A percentile compares a stretch with the other conserved stretches of the same genome.
phyloP scores from a whole-genome alignment of 2,888 invertebrate species.

The Alloscopus bannaensis region DNA sequence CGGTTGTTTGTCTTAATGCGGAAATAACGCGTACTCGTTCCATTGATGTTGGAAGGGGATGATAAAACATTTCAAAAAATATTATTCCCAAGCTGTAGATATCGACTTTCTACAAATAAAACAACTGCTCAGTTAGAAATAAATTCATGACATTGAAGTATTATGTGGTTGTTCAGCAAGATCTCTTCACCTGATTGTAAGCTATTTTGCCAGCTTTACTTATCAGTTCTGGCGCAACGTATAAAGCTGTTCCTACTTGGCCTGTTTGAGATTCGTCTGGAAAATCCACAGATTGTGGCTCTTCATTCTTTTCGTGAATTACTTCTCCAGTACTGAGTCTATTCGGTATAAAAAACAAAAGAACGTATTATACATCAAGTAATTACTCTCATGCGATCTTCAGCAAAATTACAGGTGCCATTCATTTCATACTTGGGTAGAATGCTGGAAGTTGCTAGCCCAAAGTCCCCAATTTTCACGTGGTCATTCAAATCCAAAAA shows the following conservation, averaged over 20 bases:
- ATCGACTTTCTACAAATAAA: slow-evolving; percentile 85
- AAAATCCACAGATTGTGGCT: slow-evolving; percentile 74
- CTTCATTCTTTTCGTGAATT: slow-evolving; percentile 22
- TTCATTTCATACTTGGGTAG: slow-evolving; percentile 75
- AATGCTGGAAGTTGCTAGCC: slow-evolving; percentile 90
- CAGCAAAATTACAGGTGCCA: background rate
- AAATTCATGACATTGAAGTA: background rate
- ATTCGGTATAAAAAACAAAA: background rate
- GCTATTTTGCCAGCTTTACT: slow-evolving; percentile 84
- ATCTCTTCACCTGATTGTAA: slow-evolving; percentile 79
- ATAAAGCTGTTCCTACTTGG: slow-evolving; percentile 94
- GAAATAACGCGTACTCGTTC: slow-evolving; percentile 88
- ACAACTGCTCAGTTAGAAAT: background rate
- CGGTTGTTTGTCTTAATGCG: slow-evolving; percentile 82
- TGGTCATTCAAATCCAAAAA: slow-evolving; percentile 96
- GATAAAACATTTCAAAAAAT: slow-evolving; percentile 96
- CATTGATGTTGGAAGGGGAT: slow-evolving; percentile 89
- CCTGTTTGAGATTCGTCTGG: slow-evolving; percentile 81
- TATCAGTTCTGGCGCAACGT: slow-evolving; percentile 94
- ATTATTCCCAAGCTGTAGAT: slow-evolving; percentile 93
- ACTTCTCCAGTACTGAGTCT: slow-evolving; percentile 5
- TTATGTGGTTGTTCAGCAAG: background rate
- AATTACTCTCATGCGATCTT: slow-evolving; percentile 4
- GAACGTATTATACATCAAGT: slow-evolving; percentile 3
- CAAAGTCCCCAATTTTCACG: slow-evolving; percentile 99